A percentile compares a stretch with the other conserved stretches of the same genome.
These are phyloP conservation scores for Notamacropus eugenii DNA, from an alignment of 2,797 vertebrate genomes.

Conservation along the genomic window DNA sequence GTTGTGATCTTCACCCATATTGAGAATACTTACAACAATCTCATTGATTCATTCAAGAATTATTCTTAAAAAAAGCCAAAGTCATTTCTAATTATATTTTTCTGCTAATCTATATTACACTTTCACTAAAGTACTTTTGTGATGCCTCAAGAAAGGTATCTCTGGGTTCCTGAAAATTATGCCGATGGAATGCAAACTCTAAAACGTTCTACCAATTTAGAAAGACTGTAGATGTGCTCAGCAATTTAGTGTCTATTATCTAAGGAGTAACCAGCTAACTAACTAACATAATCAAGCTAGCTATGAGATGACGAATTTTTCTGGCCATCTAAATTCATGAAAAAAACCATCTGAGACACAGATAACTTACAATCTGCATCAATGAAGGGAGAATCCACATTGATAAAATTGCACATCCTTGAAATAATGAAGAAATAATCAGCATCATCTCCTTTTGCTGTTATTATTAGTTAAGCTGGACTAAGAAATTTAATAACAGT, in stretches of 20 bases:
- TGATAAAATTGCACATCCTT: not conserved
- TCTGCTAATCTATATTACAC: not conserved
- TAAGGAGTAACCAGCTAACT: not conserved
- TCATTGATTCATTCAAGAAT: not conserved
- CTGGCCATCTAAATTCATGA: not conserved
- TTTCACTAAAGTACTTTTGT: not conserved
- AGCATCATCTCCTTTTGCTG: not conserved
- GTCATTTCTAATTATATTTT: not conserved
- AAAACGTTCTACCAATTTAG: not conserved
- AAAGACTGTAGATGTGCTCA: not conserved
- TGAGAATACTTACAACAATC: not conserved
- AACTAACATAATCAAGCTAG: not conserved
- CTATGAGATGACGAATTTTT: not conserved
- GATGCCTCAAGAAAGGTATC: not conserved
- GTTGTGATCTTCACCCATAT: not conserved
- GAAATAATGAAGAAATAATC: not conserved
- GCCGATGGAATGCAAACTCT: not conserved
- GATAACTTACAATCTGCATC: not conserved
- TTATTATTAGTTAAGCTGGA: not conserved
- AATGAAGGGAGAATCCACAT: not conserved
- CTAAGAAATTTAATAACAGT: not conserved
- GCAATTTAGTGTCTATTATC: not conserved
- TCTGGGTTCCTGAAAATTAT: not conserved
- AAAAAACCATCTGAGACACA: not conserved
- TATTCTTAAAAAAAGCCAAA: not conserved